These are phyloP conservation scores for Drosophila aff. DNA, from an alignment of 1,140 invertebrate genomes.

Conservation along the genomic window DNA sequence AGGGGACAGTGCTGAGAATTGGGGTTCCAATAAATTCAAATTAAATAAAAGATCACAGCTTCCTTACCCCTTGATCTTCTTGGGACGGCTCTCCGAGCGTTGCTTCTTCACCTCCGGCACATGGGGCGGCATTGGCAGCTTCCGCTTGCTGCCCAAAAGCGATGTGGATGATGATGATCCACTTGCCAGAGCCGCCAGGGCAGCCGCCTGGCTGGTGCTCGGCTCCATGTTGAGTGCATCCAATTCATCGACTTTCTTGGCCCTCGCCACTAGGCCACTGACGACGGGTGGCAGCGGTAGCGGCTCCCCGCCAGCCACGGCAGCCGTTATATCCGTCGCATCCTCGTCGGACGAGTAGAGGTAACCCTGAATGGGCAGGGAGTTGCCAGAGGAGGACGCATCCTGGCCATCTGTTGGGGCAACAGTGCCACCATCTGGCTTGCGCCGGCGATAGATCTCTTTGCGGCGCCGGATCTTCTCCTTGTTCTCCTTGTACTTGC, in stretches of 20 bases:
- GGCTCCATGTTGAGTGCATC: constrained; percentile 45
- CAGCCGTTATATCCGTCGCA: constrained; percentile 4
- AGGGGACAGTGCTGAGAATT: constrained; percentile 1
- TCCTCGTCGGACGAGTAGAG: constrained; percentile 79
- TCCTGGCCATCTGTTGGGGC: constrained; percentile 41
- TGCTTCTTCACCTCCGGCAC: constrained; percentile 40
- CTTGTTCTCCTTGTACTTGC: constrained; percentile 91
- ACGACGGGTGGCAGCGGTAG: background rate
- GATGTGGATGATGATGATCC: background rate
- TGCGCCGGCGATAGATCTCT: constrained; percentile 86
- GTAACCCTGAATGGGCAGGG: constrained; percentile 71
- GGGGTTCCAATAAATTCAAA: background rate
- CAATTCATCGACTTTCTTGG: constrained; percentile 60
- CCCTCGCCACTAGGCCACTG: constrained; percentile 60
- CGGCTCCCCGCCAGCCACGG: background rate
- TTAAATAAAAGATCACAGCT: background rate
- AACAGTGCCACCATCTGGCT: constrained; percentile 24
- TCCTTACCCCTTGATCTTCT: constrained; percentile 49
- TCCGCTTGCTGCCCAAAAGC: constrained; percentile 33
- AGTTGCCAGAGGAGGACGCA: background rate
- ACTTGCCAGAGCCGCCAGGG: background rate
- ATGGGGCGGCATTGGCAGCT: constrained; percentile 46
- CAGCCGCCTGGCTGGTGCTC: constrained; percentile 48
- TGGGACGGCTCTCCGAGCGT: constrained; percentile 46
- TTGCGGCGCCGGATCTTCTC: constrained; percentile 90